Evolutionary conservation across 2,797 vertebrate genomes (phyloP), one percentile per base, ranked within the genome.

Genomic region (Neosilurus hyrtlii): DNA sequence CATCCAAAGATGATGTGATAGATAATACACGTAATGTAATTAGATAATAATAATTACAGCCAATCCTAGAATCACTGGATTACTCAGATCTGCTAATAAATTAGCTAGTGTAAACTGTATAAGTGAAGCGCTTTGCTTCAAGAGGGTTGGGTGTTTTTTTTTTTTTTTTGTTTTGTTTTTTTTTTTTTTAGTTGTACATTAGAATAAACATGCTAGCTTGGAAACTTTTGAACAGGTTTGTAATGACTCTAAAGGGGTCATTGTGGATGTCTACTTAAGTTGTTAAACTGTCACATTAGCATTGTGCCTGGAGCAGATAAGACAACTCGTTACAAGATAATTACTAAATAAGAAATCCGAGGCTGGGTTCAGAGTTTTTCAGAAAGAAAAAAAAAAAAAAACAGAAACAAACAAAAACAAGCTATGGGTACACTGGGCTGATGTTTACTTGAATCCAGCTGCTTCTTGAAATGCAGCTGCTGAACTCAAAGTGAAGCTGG

Each of bases 401-500:
- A 43, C 43, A 43, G 4, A 43, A 43, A 43, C 8, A 43, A 43
- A 43, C 4, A 4, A 43, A 43, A 43, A 43, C 4, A 43, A 43
- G 43, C 43, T 3, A 43, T 43, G 43, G 43, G 43, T 43, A 66
- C 26, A 18, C 37, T 62, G 35, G 14, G 61, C 37, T 56, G 51
- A 56, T 10, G 16, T 71, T 59, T 51, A 61, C 16, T 61, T 5
- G 0, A 70, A 70, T 59, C 54, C 56, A 72, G 59, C 65, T 51
- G 24, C 68, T 37, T 16, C 73, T 22, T 37, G 62, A 83, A 86
- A 68, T 62, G 76, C 77, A 77, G 51, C 79, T 68, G 74, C 83
- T 87, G 76, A 88, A 89, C 88, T 78, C 85, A 87, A 88, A 88
- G 83, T 88, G 90, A 86, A 90, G 85, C 72, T 88, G 85, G 63